phyloP scores from a whole-genome alignment of 2,113 vertebrate genomes.

The Nyctereutes procyonoides region DNA sequence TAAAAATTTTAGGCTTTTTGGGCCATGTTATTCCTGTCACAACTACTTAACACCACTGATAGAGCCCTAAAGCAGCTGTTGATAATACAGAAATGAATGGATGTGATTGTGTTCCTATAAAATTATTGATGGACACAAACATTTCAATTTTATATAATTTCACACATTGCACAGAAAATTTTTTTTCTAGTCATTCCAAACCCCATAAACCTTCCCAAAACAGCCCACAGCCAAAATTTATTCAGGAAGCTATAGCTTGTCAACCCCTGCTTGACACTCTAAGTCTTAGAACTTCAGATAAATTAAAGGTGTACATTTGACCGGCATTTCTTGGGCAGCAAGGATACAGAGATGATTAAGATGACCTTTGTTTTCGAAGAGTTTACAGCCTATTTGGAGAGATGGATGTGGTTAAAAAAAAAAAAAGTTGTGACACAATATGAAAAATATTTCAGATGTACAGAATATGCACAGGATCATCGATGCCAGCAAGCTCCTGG shows the following conservation, averaged over 20 bases:
- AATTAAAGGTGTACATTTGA: background rate
- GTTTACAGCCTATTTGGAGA: background rate
- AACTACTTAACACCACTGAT: background rate
- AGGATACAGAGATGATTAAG: background rate
- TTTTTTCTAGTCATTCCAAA: background rate
- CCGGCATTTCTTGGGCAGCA: background rate
- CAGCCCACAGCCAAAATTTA: background rate
- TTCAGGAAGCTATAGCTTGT: background rate
- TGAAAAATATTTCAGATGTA: background rate
- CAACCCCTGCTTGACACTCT: background rate
- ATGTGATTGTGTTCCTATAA: background rate
- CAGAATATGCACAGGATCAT: no score
- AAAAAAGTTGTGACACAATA: background rate
- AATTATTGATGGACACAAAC: background rate
- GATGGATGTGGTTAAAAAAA: background rate
- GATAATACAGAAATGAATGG: background rate
- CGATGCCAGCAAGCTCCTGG: background rate
- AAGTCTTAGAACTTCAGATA: background rate
- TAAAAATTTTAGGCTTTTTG: background rate
- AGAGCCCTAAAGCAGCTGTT: background rate
- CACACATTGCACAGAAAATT: background rate
- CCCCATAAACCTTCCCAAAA: background rate
- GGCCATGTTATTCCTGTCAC: background rate
- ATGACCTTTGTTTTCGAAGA: background rate
- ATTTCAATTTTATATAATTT: slow-evolving; percentile 25